Percentiles rank a stretch among this genome's conserved stretches.
Evolutionary conservation across 2,888 invertebrate species (phyloP).

Genomic region (Cephus nigrinus): DNA sequence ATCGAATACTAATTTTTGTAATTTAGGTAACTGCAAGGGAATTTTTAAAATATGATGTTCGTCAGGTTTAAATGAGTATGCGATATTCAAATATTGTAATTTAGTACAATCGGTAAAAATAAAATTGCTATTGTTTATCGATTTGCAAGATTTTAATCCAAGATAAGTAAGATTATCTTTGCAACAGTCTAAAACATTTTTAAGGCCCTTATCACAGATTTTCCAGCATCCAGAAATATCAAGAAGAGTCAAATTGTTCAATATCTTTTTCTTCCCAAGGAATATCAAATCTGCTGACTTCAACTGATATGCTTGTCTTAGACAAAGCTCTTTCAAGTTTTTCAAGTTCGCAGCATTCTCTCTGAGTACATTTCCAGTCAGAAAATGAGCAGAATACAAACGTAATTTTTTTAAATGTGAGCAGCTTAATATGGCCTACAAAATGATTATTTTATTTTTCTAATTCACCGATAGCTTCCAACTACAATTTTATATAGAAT

Average conservation of each 20-base stretch:
- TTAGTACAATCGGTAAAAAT: conserved; percentile 8
- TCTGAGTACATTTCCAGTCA: conserved; percentile 10
- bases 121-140: conserved; percentile 10
- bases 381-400: conserved; percentile 12
- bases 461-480: neutral
- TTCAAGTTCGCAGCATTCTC: conserved; percentile 1
- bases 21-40: conserved; percentile 2
- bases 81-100: conserved; percentile 15
- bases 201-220: conserved; percentile 13
- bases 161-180: conserved; percentile 14
- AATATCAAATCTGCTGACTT: conserved; percentile 11
- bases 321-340: conserved; percentile 10
- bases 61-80: conserved; percentile 5
- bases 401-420: conserved; percentile 13
- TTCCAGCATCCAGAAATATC: conserved; percentile 15
- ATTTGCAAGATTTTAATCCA: conserved; percentile 15
- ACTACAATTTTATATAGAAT: neutral
- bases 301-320: conserved; percentile 14
- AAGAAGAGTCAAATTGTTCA: conserved; percentile 11
- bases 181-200: conserved; percentile 7
- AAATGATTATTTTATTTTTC: conserved; percentile 10
- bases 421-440: conserved; percentile 18
- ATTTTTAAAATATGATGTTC: neutral
- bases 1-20: conserved; percentile 13
- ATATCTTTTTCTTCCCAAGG: neutral